These are phyloP conservation scores for Nerophis lumbriciformis DNA, from an alignment of 2,113 vertebrate species.

Conservation along the genomic window DNA sequence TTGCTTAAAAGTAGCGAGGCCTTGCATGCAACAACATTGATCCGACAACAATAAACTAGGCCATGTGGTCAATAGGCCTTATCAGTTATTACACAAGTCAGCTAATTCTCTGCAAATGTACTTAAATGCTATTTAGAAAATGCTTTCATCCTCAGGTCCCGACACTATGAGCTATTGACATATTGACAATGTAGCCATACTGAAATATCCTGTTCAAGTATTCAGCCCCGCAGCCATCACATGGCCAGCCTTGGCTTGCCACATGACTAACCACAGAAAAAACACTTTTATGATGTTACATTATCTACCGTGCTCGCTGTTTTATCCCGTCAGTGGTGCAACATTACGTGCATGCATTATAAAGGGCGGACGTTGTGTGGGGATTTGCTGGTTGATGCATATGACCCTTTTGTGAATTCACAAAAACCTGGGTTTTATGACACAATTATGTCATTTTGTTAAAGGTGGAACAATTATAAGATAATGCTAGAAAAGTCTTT, in stretches of 20 bases:
- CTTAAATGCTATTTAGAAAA: constrained; percentile 77
- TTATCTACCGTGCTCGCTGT: constrained; percentile 53
- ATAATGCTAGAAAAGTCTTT: no score
- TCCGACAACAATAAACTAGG: constrained; percentile 71
- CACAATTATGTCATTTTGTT: no score
- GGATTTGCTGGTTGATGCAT: neutral
- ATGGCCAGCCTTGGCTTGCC: constrained; percentile 59
- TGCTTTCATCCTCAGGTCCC: constrained; percentile 65
- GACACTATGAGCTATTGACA: constrained; percentile 73
- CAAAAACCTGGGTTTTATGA: no score
- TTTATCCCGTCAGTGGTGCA: constrained; percentile 42
- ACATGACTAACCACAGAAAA: constrained; percentile 61
- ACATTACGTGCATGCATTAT: constrained; percentile 12
- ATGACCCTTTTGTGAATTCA: neutral
- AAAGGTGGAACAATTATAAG: no score
- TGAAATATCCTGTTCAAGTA: constrained; percentile 78
- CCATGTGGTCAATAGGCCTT: constrained; percentile 67
- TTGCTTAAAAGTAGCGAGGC: constrained; percentile 71
- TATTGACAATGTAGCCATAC: constrained; percentile 71
- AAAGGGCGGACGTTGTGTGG: constrained; percentile 18
- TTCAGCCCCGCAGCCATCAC: constrained; percentile 73
- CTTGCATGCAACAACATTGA: constrained; percentile 70
- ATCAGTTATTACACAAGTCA: constrained; percentile 77
- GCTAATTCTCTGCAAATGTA: constrained; percentile 76
- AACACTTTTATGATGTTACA: constrained; percentile 68